Conservation (phyloP, 2,797 vertebrate species). For the Huso huso region DNA sequence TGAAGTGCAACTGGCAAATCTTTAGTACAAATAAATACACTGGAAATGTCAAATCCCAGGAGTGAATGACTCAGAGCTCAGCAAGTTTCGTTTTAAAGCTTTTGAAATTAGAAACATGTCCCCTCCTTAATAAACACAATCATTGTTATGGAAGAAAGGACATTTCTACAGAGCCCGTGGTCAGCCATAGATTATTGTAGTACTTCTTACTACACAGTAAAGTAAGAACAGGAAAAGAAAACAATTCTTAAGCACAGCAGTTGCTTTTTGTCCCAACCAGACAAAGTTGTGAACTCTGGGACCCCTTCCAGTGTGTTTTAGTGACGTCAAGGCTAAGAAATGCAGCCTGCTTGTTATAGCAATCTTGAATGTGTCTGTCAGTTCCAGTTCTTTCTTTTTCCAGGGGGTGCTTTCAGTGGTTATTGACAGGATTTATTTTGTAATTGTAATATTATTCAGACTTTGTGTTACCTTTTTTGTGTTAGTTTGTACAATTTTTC, state of each 20-base stretch:
- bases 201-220: background rate
- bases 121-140: conserved; percentile 13
- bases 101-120: conserved; percentile 17
- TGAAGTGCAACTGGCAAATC: conserved; percentile 41
- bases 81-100: conserved; percentile 22
- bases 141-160: conserved; percentile 18
- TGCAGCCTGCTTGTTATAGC: conserved; percentile 40
- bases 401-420: conserved; percentile 23
- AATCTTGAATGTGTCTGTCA: conserved; percentile 41
- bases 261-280: conserved; percentile 9
- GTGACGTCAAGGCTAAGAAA: conserved; percentile 3
- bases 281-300: background rate
- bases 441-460: conserved; percentile 21
- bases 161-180: conserved; percentile 8
- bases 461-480: conserved; percentile 17
- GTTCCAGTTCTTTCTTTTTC: conserved; percentile 22
- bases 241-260: conserved; percentile 4
- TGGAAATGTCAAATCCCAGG: conserved; percentile 30
- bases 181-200: conserved; percentile 23
- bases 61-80: conserved; percentile 22
- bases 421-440: conserved; percentile 19
- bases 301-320: conserved; percentile 3
- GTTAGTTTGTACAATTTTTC: conserved; percentile 14
- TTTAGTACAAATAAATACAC: conserved; percentile 38
- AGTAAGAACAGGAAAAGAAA: conserved; percentile 7